Percentiles rank a stretch among this genome's conserved stretches.
These are phyloP conservation scores for Synanthedon andrenaeformis DNA, from an alignment of 2,888 invertebrate species.

Conservation along the genomic window DNA sequence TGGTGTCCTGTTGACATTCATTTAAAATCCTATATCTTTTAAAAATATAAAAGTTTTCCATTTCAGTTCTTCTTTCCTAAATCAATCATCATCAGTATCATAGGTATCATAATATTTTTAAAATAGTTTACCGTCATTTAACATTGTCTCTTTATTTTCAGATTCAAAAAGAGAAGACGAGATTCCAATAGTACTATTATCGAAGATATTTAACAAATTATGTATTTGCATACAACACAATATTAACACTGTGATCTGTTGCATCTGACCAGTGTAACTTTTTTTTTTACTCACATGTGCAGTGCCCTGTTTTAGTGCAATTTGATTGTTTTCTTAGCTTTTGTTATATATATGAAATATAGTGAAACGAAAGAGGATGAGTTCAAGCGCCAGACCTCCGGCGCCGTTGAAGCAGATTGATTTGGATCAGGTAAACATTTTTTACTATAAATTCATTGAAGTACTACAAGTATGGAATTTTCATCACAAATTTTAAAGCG, in stretches of 20 bases:
- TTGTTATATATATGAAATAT: constrained; percentile 8
- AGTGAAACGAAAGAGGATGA: constrained; percentile 16
- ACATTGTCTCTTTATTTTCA: background rate
- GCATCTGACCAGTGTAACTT: constrained; percentile 32
- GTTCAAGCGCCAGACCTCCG: constrained; percentile 38
- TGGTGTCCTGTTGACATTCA: no score
- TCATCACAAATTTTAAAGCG: no score
- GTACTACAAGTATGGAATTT: no score
- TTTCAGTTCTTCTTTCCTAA: no score
- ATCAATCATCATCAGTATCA: no score
- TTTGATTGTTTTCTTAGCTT: constrained; percentile 13
- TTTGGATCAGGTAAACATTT: constrained; percentile 73
- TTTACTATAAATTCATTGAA: background rate
- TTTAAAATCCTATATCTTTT: no score
- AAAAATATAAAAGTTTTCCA: no score
- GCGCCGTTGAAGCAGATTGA: constrained; percentile 80
- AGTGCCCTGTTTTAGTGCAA: constrained; percentile 23
- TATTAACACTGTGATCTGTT: constrained; percentile 43
- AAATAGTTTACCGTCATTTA: no score
- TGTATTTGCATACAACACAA: constrained; percentile 32
- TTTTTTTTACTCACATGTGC: constrained; percentile 23
- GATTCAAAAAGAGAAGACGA: constrained; percentile 9
- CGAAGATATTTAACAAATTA: constrained; percentile 14
- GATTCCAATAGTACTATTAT: constrained; percentile 13
- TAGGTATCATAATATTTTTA: no score